Evolutionary conservation across 2,113 vertebrate species (phyloP).

Genomic region (Setophaga coronata): DNA sequence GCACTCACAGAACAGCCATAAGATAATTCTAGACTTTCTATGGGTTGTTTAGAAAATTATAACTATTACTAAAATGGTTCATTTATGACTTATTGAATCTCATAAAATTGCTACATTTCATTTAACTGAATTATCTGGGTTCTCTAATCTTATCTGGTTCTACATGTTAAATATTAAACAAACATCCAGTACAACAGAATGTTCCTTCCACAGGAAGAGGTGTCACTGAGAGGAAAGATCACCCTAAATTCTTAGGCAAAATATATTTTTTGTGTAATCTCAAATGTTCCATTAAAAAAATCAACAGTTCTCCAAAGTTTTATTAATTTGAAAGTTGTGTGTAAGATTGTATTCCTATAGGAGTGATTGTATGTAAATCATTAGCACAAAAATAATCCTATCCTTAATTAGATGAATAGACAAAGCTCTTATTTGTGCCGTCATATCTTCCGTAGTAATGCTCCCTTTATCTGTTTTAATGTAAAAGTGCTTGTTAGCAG

Average conservation of each 20-base stretch:
- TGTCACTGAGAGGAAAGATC: neutral
- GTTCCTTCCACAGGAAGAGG: neutral
- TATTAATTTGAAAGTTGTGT: neutral
- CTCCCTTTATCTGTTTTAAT: neutral
- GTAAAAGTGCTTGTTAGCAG: neutral
- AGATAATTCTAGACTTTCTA: neutral
- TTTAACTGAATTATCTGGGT: neutral
- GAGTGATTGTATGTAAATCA: neutral
- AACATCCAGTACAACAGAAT: neutral
- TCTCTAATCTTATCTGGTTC: neutral
- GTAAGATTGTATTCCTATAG: neutral
- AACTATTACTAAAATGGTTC: neutral
- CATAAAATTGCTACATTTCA: neutral
- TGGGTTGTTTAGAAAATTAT: neutral
- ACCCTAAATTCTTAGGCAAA: neutral
- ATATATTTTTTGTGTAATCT: neutral
- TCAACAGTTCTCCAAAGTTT: neutral
- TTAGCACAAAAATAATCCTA: neutral
- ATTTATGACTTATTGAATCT: neutral
- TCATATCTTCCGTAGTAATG: neutral
- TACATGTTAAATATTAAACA: neutral
- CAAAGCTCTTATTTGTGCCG: neutral
- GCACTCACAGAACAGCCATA: neutral
- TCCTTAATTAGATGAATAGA: neutral
- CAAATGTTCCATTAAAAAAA: neutral